A percentile compares a stretch with the other conserved stretches of the same genome.
phyloP scores from a whole-genome alignment of 1,140 invertebrate species.

The Pseudomyrmex cubaensis region DNA sequence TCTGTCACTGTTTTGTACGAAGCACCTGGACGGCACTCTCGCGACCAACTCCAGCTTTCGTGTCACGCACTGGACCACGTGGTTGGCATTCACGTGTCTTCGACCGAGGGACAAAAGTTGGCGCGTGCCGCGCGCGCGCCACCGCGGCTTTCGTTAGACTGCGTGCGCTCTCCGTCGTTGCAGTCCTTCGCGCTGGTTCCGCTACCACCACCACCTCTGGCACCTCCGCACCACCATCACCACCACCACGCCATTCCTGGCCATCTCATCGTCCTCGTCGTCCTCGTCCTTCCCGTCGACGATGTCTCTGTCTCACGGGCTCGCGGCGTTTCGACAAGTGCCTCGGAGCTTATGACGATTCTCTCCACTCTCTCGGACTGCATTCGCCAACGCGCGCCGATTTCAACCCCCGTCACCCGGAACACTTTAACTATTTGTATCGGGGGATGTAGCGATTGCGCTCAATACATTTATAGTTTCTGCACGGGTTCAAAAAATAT shows the following conservation, averaged over 20 bases:
- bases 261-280: conserved; percentile 19
- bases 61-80: conserved; percentile 76
- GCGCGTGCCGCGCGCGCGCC: conserved; percentile 76
- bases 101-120: conserved; percentile 59
- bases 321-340: conserved; percentile 63
- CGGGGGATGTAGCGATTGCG: conserved; percentile 10
- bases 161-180: conserved; percentile 61
- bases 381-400: conserved; percentile 40
- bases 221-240: neutral
- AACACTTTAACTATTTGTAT: conserved; percentile 39
- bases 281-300: conserved; percentile 43
- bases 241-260: conserved; percentile 2
- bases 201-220: conserved; percentile 9
- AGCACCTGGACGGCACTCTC: conserved; percentile 30
- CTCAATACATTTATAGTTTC: conserved; percentile 27
- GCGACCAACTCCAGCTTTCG: conserved; percentile 41
- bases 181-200: conserved; percentile 54
- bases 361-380: conserved; percentile 49
- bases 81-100: conserved; percentile 73
- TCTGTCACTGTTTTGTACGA: conserved; percentile 26
- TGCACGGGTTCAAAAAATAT: neutral
- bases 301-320: conserved; percentile 34
- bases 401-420: conserved; percentile 40
- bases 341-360: conserved; percentile 69
- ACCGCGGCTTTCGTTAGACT: conserved; percentile 78